Evolutionary conservation across 1,140 invertebrate genomes (phyloP).

Genomic region (Coptotermes formosanus): DNA sequence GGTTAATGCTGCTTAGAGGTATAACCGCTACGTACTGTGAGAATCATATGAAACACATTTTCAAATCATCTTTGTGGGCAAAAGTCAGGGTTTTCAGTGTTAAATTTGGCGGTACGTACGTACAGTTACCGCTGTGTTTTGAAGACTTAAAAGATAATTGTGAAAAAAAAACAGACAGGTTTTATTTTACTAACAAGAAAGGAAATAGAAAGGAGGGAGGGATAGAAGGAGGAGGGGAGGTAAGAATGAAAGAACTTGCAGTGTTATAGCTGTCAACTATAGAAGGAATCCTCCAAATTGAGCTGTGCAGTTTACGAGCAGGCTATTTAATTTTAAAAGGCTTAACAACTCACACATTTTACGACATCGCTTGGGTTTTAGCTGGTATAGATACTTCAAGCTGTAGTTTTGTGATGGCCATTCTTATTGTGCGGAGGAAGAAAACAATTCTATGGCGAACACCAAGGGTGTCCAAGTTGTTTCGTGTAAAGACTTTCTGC

Average conservation of each 20-base stretch:
- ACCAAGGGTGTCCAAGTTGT: not conserved
- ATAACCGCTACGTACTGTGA: no score
- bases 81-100: no score
- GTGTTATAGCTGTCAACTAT: not conserved
- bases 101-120: no score
- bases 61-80: no score
- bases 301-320: slow-evolving; percentile 10
- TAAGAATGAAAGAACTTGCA: not conserved
- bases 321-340: slow-evolving; percentile 11
- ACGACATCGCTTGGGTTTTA: not conserved
- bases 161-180: not conserved
- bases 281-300: not conserved
- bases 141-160: not conserved
- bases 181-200: not conserved
- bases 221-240: not conserved
- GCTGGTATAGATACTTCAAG: not conserved
- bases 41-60: no score
- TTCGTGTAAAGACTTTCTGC: no score
- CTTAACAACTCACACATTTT: slow-evolving; percentile 3
- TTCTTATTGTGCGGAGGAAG: not conserved
- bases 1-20: no score
- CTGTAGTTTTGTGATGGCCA: not conserved
- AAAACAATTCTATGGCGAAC: not conserved
- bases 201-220: not conserved
- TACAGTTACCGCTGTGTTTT: no score